Conservation (phyloP, 35 echinoderm and acorn worm species). For the Eucidaris tribuloides region DNA sequence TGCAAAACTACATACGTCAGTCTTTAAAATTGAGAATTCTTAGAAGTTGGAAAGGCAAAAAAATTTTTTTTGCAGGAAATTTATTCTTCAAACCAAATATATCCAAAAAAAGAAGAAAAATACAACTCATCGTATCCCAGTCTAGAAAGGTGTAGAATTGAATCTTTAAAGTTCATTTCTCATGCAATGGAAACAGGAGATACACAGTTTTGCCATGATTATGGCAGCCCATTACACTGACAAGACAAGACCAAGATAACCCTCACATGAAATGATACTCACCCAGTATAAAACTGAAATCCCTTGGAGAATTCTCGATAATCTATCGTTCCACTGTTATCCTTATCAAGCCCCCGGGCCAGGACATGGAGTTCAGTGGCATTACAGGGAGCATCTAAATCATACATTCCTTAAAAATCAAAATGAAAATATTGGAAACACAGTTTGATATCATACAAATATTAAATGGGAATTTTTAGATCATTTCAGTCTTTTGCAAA, state of each 20-base stretch:
- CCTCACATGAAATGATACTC: neutral
- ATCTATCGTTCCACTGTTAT: slow-evolving; percentile 78
- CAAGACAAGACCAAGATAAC: neutral
- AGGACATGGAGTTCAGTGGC: slow-evolving; percentile 78
- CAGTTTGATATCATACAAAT: no score
- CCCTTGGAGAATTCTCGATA: slow-evolving; percentile 94
- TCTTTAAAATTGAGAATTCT: no score
- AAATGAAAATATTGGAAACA: no score
- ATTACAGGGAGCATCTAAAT: slow-evolving; percentile 90
- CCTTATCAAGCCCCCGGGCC: slow-evolving; percentile 71
- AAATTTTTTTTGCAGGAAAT: no score
- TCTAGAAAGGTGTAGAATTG: neutral
- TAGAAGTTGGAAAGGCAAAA: no score
- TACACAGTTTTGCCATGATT: neutral
- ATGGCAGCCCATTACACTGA: neutral
- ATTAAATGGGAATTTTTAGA: no score
- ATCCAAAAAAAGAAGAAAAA: neutral
- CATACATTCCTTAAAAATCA: slow-evolving; percentile 82
- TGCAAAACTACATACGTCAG: no score
- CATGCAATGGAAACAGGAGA: neutral
- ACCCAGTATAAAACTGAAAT: slow-evolving; percentile 33
- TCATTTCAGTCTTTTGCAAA: no score
- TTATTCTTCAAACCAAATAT: no score
- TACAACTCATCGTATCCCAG: neutral
- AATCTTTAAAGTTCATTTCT: neutral